A percentile compares a stretch with the other conserved stretches of the same genome.
phyloP scores from a whole-genome alignment of 2,888 invertebrate genomes.

The Lamellibrachia columna region DNA sequence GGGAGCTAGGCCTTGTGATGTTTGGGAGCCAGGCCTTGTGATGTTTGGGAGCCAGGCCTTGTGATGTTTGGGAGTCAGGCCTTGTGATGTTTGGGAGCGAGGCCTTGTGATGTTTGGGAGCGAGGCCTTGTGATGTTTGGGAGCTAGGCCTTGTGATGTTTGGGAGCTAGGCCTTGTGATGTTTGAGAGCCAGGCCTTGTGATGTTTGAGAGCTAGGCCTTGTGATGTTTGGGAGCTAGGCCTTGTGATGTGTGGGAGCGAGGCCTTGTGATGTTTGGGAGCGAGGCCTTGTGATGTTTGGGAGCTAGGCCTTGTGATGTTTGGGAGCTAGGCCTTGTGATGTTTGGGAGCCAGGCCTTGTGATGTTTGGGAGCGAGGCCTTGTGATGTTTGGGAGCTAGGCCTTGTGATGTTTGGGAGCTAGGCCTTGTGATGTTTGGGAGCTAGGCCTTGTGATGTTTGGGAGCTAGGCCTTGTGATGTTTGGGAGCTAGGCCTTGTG shows the following conservation, averaged over 20 bases:
- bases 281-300: slow-evolving; percentile 35
- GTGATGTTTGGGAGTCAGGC: not conserved
- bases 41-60: not conserved
- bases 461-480: slow-evolving; percentile 46
- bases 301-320: slow-evolving; percentile 35
- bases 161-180: too few species aligned
- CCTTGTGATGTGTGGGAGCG: slow-evolving; percentile 40
- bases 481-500: not conserved
- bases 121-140: too few species aligned
- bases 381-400: too few species aligned
- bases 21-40: too few species aligned
- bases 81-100: too few species aligned
- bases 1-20: too few species aligned
- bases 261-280: slow-evolving; percentile 51
- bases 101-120: too few species aligned
- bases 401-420: slow-evolving; percentile 52
- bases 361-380: too few species aligned
- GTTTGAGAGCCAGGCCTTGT: too few species aligned
- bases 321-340: slow-evolving; percentile 49
- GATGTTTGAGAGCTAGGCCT: too few species aligned
- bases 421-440: slow-evolving; percentile 32
- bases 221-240: too few species aligned
- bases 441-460: slow-evolving; percentile 41
- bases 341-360: not conserved
- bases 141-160: slow-evolving; percentile 33